phyloP scores from a whole-genome alignment of 2,888 invertebrate species.

The Drosophila glabriapex region DNA sequence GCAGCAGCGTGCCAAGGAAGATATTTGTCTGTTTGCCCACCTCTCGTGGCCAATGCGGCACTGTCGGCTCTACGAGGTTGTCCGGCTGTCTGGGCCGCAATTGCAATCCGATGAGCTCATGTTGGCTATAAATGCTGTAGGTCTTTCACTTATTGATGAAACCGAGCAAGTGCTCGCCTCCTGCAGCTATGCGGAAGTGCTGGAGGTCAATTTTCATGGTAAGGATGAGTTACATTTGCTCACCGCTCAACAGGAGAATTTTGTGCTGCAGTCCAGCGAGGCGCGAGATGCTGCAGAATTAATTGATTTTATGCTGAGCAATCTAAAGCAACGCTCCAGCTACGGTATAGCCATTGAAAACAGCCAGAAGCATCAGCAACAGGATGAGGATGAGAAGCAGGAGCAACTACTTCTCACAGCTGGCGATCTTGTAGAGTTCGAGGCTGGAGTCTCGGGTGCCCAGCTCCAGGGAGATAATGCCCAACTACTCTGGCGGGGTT shows the following conservation, averaged over 20 bases:
- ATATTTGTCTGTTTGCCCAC: constrained; percentile 96
- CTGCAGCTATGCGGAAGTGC: constrained; percentile 94
- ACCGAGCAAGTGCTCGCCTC: constrained; percentile 96
- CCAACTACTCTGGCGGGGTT: constrained; percentile 90
- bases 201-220: constrained; percentile 87
- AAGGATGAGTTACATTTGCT: constrained; percentile 90
- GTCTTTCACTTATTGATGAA: constrained; percentile 96
- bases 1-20: constrained; percentile 92
- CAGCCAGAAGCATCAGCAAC: constrained; percentile 79
- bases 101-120: constrained; percentile 91
- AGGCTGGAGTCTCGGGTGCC: constrained; percentile 91
- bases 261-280: constrained; percentile 95
- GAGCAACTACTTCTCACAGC: constrained; percentile 83
- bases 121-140: constrained; percentile 97
- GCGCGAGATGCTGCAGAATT: constrained; percentile 94
- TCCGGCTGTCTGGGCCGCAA: constrained; percentile 90
- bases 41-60: constrained; percentile 97
- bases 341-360: constrained; percentile 91
- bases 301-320: constrained; percentile 93
- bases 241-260: constrained; percentile 95
- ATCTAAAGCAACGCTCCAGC: constrained; percentile 93
- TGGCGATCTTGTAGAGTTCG: constrained; percentile 94
- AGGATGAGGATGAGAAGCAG: constrained; percentile 84
- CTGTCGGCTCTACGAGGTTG: constrained; percentile 96
- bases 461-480: constrained; percentile 86